These are phyloP conservation scores for Mylabris sibirica DNA, from an alignment of 2,888 invertebrate genomes.

Conservation along the genomic window DNA sequence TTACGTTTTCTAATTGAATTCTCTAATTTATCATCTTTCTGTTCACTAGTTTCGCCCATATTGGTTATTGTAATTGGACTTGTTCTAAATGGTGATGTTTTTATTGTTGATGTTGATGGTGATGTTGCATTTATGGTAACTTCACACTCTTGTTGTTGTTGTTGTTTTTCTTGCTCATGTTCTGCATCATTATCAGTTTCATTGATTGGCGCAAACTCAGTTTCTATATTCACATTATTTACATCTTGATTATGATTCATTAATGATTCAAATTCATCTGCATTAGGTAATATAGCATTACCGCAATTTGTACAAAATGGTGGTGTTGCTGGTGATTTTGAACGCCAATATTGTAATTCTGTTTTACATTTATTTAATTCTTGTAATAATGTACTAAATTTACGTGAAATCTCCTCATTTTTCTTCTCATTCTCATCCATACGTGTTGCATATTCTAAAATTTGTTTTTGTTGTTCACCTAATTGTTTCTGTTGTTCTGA, in stretches of 20 bases:
- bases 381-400: slow-evolving; percentile 86
- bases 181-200: slow-evolving; percentile 14
- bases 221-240: slow-evolving; percentile 63
- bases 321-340: slow-evolving; percentile 80
- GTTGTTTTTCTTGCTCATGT: slow-evolving; percentile 24
- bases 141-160: slow-evolving; percentile 18
- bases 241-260: slow-evolving; percentile 64
- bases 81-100: neutral
- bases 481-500: slow-evolving; percentile 77
- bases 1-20: slow-evolving; percentile 49
- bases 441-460: slow-evolving; percentile 81
- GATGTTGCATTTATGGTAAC: slow-evolving; percentile 7
- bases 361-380: slow-evolving; percentile 92
- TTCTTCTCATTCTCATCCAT: slow-evolving; percentile 90
- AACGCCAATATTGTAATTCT: slow-evolving; percentile 90
- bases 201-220: slow-evolving; percentile 30
- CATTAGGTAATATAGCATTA: slow-evolving; percentile 64
- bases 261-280: slow-evolving; percentile 67
- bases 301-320: slow-evolving; percentile 80
- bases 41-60: slow-evolving; percentile 22
- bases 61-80: slow-evolving; percentile 26
- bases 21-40: slow-evolving; percentile 21
- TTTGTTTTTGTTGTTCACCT: slow-evolving; percentile 78
- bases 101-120: slow-evolving; percentile 5
- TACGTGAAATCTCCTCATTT: slow-evolving; percentile 87